Evolutionary conservation across 2,113 vertebrate genomes (phyloP).

Genomic region (Eubucco bourcierii): DNA sequence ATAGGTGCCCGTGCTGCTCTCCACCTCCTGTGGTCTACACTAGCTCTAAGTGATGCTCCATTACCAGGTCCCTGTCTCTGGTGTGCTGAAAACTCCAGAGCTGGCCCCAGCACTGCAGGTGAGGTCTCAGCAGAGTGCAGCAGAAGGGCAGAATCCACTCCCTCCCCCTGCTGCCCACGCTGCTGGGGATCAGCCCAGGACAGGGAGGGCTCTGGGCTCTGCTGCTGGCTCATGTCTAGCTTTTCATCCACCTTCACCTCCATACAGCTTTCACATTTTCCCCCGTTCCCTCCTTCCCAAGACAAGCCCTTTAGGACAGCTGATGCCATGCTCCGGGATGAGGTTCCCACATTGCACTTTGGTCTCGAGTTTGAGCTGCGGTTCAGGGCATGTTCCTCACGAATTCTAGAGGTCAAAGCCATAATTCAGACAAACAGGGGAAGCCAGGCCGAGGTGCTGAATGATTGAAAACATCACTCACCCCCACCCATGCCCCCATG

Average conservation of each 20-base stretch:
- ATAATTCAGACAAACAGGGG: background rate
- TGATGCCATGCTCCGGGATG: rapidly evolving
- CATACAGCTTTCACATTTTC: background rate
- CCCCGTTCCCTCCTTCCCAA: background rate
- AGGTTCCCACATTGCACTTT: background rate
- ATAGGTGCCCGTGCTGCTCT: background rate
- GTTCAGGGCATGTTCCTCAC: background rate
- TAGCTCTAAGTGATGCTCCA: background rate
- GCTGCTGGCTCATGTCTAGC: too few species aligned
- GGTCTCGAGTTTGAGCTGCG: background rate
- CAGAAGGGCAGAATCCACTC: too few species aligned
- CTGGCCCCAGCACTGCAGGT: too few species aligned
- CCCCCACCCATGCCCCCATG: background rate
- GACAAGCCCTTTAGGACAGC: rapidly evolving
- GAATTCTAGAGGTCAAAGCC: background rate
- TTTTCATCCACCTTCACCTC: too few species aligned
- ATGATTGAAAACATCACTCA: conserved; percentile 49
- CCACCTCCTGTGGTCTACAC: background rate
- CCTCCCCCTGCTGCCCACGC: too few species aligned
- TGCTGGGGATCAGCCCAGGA: too few species aligned
- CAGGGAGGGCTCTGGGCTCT: too few species aligned
- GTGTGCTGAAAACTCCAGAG: too few species aligned
- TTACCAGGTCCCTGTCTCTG: background rate
- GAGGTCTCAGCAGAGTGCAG: too few species aligned
- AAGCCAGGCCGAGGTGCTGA: conserved; percentile 28